Evolutionary conservation across 2,888 invertebrate genomes (phyloP).

Genomic region (Holacanthella duospinosa): DNA sequence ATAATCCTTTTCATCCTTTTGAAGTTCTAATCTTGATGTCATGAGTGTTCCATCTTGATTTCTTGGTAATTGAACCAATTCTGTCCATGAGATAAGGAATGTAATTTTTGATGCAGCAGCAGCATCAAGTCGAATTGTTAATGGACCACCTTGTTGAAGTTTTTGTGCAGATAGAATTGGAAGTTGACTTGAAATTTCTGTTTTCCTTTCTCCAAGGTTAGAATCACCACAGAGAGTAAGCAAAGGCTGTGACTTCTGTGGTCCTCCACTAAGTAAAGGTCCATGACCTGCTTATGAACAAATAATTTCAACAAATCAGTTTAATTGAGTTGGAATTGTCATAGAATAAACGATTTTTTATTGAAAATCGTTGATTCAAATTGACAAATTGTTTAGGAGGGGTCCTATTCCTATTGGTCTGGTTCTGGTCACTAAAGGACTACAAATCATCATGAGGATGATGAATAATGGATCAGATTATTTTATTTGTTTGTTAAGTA

Average conservation of each 20-base stretch:
- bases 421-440: no score
- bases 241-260: slow-evolving; percentile 59
- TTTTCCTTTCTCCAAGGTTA: slow-evolving; percentile 47
- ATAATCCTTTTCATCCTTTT: slow-evolving; percentile 50
- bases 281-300: no score
- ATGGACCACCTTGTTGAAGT: slow-evolving; percentile 44
- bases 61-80: slow-evolving; percentile 71
- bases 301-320: no score
- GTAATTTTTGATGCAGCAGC: slow-evolving; percentile 62
- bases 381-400: no score
- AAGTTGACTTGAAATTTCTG: slow-evolving; percentile 56
- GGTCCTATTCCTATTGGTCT: no score
- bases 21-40: slow-evolving; percentile 57
- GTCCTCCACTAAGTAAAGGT: slow-evolving; percentile 18
- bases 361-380: no score
- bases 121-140: slow-evolving; percentile 31
- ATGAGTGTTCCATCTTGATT: slow-evolving; percentile 69
- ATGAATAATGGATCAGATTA: no score
- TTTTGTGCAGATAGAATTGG: slow-evolving; percentile 70
- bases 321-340: no score
- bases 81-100: slow-evolving; percentile 83
- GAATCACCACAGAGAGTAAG: slow-evolving; percentile 69
- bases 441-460: no score
- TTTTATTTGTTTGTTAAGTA: no score
- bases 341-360: no score